phyloP scores from a whole-genome alignment of 2,113 vertebrate species.

The Cyanistes caeruleus region DNA sequence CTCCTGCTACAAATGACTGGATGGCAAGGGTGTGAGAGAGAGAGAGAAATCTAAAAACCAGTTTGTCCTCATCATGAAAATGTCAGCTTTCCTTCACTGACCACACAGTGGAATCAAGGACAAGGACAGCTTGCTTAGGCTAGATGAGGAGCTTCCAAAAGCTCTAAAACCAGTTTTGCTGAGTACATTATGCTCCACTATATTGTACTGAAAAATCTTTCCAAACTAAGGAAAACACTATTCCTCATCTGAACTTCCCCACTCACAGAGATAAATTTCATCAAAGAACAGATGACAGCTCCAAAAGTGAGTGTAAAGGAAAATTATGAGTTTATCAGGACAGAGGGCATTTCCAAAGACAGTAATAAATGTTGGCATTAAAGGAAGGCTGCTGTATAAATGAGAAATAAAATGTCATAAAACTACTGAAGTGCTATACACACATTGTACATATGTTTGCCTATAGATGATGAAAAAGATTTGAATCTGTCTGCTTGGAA shows the following conservation, averaged over 20 bases:
- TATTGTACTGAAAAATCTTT: constrained; percentile 24
- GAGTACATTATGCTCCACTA: constrained; percentile 23
- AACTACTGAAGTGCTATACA: constrained; percentile 28
- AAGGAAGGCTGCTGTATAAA: constrained; percentile 30
- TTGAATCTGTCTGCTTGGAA: neutral
- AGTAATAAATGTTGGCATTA: constrained; percentile 50
- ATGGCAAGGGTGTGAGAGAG: neutral
- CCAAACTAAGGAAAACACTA: constrained; percentile 32
- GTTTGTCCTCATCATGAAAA: constrained; percentile 10
- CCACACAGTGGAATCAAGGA: neutral
- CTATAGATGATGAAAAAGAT: constrained; percentile 9
- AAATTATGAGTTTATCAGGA: constrained; percentile 52
- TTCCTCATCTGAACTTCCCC: constrained; percentile 15
- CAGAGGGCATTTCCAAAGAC: constrained; percentile 28
- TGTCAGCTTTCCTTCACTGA: neutral
- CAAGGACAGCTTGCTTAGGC: neutral
- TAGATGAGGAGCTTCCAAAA: neutral
- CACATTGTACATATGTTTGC: neutral
- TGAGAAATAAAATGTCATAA: constrained; percentile 54
- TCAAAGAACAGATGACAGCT: constrained; percentile 27
- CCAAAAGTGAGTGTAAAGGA: constrained; percentile 28
- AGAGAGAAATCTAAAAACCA: neutral
- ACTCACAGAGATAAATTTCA: constrained; percentile 2
- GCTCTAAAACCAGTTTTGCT: neutral
- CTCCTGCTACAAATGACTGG: neutral